Percentiles rank a stretch among this genome's conserved stretches.
Evolutionary conservation across 1,140 invertebrate species (phyloP).

Genomic region (Cyrtorhinus lividipennis): DNA sequence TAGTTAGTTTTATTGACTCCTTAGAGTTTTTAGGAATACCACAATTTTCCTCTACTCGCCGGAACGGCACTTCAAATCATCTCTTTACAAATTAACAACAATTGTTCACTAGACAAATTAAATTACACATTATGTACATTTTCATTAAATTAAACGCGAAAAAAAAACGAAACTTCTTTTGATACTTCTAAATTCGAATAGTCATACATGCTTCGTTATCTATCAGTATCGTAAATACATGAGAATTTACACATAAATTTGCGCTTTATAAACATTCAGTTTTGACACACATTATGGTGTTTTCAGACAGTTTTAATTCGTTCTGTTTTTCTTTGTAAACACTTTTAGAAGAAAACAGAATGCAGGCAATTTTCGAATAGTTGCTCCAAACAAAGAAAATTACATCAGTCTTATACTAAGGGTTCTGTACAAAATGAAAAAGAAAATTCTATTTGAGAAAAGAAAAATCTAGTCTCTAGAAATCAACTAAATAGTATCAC

Average conservation of each 20-base stretch:
- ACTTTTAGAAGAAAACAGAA: conserved; percentile 4
- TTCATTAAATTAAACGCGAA: neutral
- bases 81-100: conserved; percentile 1
- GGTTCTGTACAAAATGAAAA: conserved; percentile 3
- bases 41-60: neutral
- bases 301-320: conserved; percentile 21
- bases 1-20: neutral
- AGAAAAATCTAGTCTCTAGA: no score
- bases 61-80: no score
- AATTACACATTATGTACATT: conserved; percentile 6
- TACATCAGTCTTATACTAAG: conserved; percentile 12
- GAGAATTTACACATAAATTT: neutral
- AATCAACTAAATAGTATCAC: no score
- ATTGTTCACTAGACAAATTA: neutral
- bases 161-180: neutral
- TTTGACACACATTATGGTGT: conserved; percentile 20
- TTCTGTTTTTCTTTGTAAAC: conserved; percentile 11
- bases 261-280: neutral
- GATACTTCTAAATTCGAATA: neutral
- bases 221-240: neutral
- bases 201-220: neutral
- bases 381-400: neutral
- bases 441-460: no score
- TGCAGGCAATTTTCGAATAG: neutral
- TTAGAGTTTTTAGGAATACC: neutral